These are phyloP conservation scores for Pammene aurita DNA, from an alignment of 2,888 invertebrate genomes.

Conservation along the genomic window DNA sequence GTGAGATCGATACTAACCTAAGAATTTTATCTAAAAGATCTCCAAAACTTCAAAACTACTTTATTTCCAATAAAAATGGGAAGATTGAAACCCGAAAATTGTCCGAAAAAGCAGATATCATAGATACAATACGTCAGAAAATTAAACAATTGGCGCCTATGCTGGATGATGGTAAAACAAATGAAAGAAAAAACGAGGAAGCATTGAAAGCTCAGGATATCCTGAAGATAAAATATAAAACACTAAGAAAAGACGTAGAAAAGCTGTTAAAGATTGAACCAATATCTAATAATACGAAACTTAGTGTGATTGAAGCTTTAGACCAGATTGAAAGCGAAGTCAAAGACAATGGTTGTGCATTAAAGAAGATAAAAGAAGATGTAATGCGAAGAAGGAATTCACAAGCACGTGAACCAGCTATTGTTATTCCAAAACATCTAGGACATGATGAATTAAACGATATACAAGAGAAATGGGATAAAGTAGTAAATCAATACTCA, in stretches of 20 bases:
- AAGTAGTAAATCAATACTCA: conserved; percentile 7
- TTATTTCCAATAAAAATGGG: too few relatives aligned
- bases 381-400: not conserved
- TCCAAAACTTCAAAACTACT: too few relatives aligned
- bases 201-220: not conserved
- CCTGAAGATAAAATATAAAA: conserved; percentile 2
- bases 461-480: conserved; percentile 21
- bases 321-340: conserved; percentile 14
- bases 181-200: not conserved
- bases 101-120: not conserved
- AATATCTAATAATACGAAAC: conserved; percentile 10
- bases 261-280: not conserved
- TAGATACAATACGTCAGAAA: not conserved
- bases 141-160: conserved; percentile 1
- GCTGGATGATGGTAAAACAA: not conserved
- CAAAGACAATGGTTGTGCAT: not conserved
- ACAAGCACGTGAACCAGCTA: not conserved
- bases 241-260: conserved; percentile 8
- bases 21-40: too few relatives aligned
- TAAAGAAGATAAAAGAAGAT: not conserved
- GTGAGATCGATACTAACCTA: too few relatives aligned
- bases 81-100: not conserved
- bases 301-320: conserved; percentile 5
- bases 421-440: conserved; percentile 8
- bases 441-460: not conserved